Conservation (phyloP, 2,113 vertebrate genomes). For the Vulpes ferrilata region DNA sequence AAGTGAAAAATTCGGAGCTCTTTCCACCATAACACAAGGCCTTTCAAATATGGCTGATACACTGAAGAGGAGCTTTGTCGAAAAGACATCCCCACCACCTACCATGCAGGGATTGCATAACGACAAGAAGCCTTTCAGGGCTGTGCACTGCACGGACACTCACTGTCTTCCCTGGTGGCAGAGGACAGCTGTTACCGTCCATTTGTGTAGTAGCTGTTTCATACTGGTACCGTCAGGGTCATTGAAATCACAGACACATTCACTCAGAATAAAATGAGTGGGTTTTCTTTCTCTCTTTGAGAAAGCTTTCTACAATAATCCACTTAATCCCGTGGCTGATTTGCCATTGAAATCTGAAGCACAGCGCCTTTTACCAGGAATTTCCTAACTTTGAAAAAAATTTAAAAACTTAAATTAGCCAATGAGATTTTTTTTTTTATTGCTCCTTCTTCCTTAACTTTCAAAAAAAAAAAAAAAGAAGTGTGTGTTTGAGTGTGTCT, state of each 20-base stretch:
- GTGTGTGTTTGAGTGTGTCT: neutral
- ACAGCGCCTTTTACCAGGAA: constrained; percentile 76
- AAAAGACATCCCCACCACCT: constrained; percentile 75
- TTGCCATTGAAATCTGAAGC: constrained; percentile 64
- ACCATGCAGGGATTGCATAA: constrained; percentile 62
- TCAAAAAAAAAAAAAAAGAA: neutral
- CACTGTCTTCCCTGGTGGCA: constrained; percentile 53
- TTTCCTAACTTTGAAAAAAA: constrained; percentile 75
- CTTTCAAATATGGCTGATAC: neutral
- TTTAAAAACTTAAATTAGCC: constrained; percentile 70
- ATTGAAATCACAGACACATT: constrained; percentile 87
- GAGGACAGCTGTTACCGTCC: constrained; percentile 83
- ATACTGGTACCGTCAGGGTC: constrained; percentile 76
- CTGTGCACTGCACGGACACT: constrained; percentile 26
- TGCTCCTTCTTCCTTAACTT: neutral
- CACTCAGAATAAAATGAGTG: constrained; percentile 80
- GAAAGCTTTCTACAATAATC: constrained; percentile 82
- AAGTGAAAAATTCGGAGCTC: neutral
- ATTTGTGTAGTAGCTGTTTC: constrained; percentile 76
- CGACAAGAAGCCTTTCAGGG: constrained; percentile 77
- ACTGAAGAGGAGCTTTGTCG: neutral
- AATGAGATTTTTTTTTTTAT: constrained; percentile 44
- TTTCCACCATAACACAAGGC: neutral
- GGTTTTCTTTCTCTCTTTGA: constrained; percentile 65
- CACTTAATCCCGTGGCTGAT: constrained; percentile 71